Base-by-base conservation (phyloP, 2,888 invertebrate species). In the Tetragonula carbonaria region DNA sequence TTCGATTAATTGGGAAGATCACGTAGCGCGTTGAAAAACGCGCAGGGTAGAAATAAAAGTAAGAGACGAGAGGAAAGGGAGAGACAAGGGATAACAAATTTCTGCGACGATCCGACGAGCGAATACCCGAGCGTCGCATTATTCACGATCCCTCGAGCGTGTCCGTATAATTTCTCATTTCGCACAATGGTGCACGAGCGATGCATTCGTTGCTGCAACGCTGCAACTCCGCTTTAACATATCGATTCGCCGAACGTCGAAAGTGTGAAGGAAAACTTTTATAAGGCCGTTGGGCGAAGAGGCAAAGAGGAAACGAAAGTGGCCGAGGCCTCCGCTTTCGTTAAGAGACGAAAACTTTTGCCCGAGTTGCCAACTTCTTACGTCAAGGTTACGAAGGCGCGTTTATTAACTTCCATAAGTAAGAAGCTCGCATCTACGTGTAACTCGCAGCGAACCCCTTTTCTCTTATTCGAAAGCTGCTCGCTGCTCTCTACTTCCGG, bases 191-290 rank as follows among this genome's bases (percentile, higher is more conserved):
- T 23, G 63, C 11, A 63, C 53, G 68, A 53, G 16, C 73, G 57
- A 59, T 67, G 55, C 63, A 50, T 28, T 67, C 45, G 62, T 11
- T 45, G 62, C 51, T 62, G 63, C 67, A 63, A 50, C 66, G 23
- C 62, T 70, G 38, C 74, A 55, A 76, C 62, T 67, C n/a, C 38
- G 28, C 63, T 85, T 66, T 70, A 51, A 85, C 66, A 33, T 65
- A 85, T 85, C 85, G 85, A 85, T 85, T 76, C 71, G 38, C 45
- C 13, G 65, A 21, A 18, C 53, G 66, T 68, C 84, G 78, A 65
- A 67, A 59, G 59, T 53, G 51, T 14, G 51, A n/a, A 38, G 51
- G 63, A 75, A 84, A 38, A 84, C 73, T 85, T 85, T 76, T 74
- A 6, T 76, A 76, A 84, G 38, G 80, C 79, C 72, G 21, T 0